Conservation (phyloP, 2,797 vertebrate genomes). For the Vipera ursinii region DNA sequence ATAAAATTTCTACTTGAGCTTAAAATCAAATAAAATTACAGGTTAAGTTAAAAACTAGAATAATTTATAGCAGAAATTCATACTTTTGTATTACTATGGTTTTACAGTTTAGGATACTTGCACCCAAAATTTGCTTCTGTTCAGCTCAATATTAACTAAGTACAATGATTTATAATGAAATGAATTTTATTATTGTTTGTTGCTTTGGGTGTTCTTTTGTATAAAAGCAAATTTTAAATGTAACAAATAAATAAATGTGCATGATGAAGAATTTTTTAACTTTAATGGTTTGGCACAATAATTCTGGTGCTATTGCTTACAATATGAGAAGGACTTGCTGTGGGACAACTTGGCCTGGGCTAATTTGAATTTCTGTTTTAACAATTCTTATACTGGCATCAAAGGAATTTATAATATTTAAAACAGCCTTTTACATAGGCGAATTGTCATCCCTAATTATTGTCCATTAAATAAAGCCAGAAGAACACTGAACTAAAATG, state of each 20-base stretch:
- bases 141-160: not conserved
- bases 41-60: not conserved
- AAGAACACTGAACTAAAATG: not conserved
- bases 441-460: not conserved
- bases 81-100: not conserved
- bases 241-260: not conserved
- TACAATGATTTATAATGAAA: not conserved
- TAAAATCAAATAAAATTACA: not conserved
- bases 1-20: not conserved
- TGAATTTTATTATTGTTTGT: not conserved
- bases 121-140: not conserved
- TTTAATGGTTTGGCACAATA: not conserved
- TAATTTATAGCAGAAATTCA: not conserved
- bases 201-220: not conserved
- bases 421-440: not conserved
- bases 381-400: not conserved
- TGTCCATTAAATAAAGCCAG: not conserved
- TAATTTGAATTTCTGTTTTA: not conserved
- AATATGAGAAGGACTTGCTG: not conserved
- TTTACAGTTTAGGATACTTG: not conserved
- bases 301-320: not conserved
- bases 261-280: not conserved
- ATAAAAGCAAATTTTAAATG: not conserved
- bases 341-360: too few species aligned
- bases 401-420: not conserved